Evolutionary conservation across 2,888 invertebrate species (phyloP), one percentile per base, ranked within the genome.

Genomic region (Eilema griseolum): DNA sequence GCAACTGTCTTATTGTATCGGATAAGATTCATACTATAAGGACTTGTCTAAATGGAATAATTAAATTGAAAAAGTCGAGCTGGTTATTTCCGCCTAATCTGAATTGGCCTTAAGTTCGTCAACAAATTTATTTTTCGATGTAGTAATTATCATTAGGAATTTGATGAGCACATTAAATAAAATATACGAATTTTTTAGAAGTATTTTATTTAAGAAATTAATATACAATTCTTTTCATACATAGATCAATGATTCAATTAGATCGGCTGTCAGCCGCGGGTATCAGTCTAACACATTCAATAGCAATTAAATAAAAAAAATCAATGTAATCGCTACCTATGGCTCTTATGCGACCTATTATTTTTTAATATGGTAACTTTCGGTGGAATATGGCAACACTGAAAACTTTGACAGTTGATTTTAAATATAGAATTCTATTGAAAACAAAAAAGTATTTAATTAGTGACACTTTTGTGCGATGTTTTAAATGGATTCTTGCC

Each of bases 161-260:
- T 31, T 16, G 23, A 61, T 11, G 56, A 62, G 23, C 20, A 57
- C 16, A 68, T 61, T 24, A 79, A 84, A 82, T 78, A 81, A 83
- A 87, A 86, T 74, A 73, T 75, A 62, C 41, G 73, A 73, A 78
- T 83, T 87, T 52, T 88, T 90, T 79, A 88, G 90, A 93, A 93
- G 90, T 91, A 90, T 93, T 95, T 95, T 95, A 95, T 95, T 95
- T 92, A 94, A 90, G 93, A 95, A 94, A 94, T 94, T 91, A 94
- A 92, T 94, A 95, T 94, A 95, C 94, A 95, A 93, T 93, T 90
- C 82, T 90, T 88, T 92, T 93, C 93, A 92, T 93, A 93, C 91
- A 92, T 89, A 88, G 88, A 89, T 88, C 86, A 91, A 89, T 89
- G 88, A 88, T 90, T 90, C 88, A 86, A 84, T 84, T 85, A 86